Evolutionary conservation across 2,888 invertebrate genomes (phyloP), one percentile per base, ranked within the genome.

Genomic region (Coremacera marginata): DNA sequence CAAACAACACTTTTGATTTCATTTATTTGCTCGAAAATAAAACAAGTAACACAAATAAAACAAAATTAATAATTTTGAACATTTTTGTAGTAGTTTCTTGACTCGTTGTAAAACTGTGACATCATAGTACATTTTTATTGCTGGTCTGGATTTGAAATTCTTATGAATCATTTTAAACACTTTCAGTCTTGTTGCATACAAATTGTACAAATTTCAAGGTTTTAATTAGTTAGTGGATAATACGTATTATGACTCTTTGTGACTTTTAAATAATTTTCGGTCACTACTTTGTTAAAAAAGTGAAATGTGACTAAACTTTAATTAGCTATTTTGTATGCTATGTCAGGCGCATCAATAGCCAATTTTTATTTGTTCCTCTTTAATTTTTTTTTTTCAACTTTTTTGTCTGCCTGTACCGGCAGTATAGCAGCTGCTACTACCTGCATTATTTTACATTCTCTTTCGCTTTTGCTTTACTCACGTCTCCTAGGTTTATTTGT

Each of bases 271-370:
- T 52, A 19, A 3, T 52, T 52, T n/a, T 52, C 19, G 16, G 1
- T 52, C 16, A 31, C 31, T 31, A 31, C 31, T 31, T 4, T 31
- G 14, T 62, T 62, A 14, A 11, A 63, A 27, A 63, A 31, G 8
- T 63, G 11, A n/a, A 67, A 52, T 67, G 67, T 74, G 34, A 71
- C 37, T 71, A 57, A 71, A 60, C 71, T 71, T 37, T 60, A 71
- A 71, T 57, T 22, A 25, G 60, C 37, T 16, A 14, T 60, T 70
- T 60, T n/a, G 37, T 60, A 60, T 52, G 34, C 62, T 49, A 19
- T 44, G n/a, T 9, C 44, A n/a, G 37, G 34, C 65, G 27, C 44
- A 14, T 14, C 51, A 27, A 60, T 60, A 22, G 57, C 4, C 27
- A 22, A 11, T 60, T 52, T 55, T 31, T 31, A 16, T 27, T 9